phyloP scores from a whole-genome alignment of 2,113 vertebrate species.

The Eubucco bourcierii region DNA sequence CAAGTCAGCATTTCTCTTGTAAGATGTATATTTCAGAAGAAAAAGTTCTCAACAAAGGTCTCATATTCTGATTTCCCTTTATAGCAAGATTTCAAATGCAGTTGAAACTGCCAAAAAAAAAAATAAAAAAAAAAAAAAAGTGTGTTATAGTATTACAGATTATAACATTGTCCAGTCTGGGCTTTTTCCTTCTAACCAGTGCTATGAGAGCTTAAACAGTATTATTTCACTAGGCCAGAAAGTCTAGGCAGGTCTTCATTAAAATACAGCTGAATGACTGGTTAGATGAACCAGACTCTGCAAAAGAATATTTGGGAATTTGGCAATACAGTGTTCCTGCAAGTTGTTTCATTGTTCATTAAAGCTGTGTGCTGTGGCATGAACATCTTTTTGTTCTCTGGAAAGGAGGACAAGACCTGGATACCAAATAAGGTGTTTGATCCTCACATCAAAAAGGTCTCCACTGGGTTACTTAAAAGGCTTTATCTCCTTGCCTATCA shows the following conservation, averaged over 20 bases:
- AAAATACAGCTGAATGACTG: constrained; percentile 17
- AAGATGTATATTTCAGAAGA: constrained; percentile 67
- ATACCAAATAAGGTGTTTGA: background rate
- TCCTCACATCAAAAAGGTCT: background rate
- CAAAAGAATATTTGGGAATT: background rate
- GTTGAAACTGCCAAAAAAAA: constrained; percentile 53
- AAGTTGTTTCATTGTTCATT: background rate
- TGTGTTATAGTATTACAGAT: constrained; percentile 70
- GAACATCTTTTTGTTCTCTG: background rate
- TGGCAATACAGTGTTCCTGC: background rate
- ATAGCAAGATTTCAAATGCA: constrained; percentile 52
- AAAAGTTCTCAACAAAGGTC: constrained; percentile 65
- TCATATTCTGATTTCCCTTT: constrained; percentile 76
- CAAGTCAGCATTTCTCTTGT: constrained; percentile 57
- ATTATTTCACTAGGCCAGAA: constrained; percentile 44
- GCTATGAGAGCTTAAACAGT: constrained; percentile 54
- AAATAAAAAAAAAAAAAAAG: constrained; percentile 5
- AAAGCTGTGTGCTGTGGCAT: background rate
- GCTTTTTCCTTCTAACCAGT: constrained; percentile 50
- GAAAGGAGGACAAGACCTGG: background rate
- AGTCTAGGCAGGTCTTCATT: constrained; percentile 35
- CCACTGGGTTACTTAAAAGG: background rate
- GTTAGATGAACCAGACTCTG: background rate
- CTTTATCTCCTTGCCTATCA: background rate
- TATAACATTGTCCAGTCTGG: constrained; percentile 62